phyloP scores from a whole-genome alignment of 2,888 invertebrate genomes.

The Drosophila meridionalis region DNA sequence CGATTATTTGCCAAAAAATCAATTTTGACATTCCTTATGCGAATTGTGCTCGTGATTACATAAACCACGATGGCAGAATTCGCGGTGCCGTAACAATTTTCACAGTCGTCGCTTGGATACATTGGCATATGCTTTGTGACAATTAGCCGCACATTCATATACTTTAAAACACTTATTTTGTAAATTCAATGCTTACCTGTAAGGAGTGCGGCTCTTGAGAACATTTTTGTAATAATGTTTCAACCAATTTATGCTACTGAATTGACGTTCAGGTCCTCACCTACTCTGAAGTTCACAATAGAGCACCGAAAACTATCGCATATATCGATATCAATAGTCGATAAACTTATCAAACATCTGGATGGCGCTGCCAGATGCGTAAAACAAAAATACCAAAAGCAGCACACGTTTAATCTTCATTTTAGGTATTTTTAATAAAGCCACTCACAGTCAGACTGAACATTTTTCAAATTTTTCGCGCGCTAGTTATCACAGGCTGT shows the following conservation, averaged over 20 bases:
- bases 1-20: conserved; percentile 21
- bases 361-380: conserved; percentile 29
- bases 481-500: too few relatives aligned
- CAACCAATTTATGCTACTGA: conserved; percentile 73
- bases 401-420: neutral
- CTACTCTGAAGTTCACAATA: conserved; percentile 53
- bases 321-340: conserved; percentile 17
- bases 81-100: conserved; percentile 75
- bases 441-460: too few relatives aligned
- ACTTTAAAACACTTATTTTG: neutral
- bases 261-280: conserved; percentile 55
- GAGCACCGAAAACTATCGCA: conserved; percentile 27
- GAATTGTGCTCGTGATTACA: conserved; percentile 79
- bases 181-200: conserved; percentile 86
- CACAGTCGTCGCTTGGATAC: conserved; percentile 50
- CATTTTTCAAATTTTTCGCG: neutral
- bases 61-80: conserved; percentile 77
- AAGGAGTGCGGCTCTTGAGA: conserved; percentile 89
- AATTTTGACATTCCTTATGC: conserved; percentile 57
- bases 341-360: conserved; percentile 37
- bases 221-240: conserved; percentile 86
- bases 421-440: neutral
- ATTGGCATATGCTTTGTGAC: conserved; percentile 26
- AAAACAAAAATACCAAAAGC: neutral
- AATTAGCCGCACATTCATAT: neutral